A percentile compares a stretch with the other conserved stretches of the same genome.
Conservation (phyloP, 2,888 invertebrate species). For the Muschampia plurimacula region DNA sequence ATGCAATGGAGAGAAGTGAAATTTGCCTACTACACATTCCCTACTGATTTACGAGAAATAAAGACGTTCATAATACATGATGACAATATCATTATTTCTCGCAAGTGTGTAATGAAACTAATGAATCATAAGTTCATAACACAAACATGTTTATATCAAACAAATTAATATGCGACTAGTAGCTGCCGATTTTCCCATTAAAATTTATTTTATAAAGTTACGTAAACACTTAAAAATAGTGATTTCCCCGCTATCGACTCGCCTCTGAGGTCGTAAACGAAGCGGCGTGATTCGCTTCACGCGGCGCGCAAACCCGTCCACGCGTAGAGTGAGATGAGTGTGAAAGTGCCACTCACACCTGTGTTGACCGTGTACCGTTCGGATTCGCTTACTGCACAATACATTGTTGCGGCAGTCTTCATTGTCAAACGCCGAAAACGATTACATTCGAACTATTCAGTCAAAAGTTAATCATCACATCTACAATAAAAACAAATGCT, state of each 20-base stretch:
- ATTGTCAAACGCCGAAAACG: constrained; percentile 27
- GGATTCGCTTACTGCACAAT: constrained; percentile 71
- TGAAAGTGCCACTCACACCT: constrained; percentile 76
- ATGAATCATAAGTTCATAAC: neutral
- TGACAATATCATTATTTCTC: no score
- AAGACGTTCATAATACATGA: neutral
- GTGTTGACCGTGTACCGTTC: constrained; percentile 63
- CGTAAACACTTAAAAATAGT: constrained; percentile 52
- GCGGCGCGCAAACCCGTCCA: constrained; percentile 17
- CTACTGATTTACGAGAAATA: neutral
- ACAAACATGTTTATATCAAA: neutral
- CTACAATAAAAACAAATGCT: neutral
- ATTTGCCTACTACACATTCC: neutral
- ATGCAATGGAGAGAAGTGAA: neutral
- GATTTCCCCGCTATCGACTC: constrained; percentile 56
- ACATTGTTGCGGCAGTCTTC: constrained; percentile 52
- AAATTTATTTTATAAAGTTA: constrained; percentile 43
- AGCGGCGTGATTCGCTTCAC: constrained; percentile 52
- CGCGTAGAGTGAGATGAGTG: constrained; percentile 55
- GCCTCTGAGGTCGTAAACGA: constrained; percentile 59
- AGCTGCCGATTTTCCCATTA: constrained; percentile 14
- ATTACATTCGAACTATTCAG: constrained; percentile 1
- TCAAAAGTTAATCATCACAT: neutral
- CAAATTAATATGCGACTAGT: constrained; percentile 11
- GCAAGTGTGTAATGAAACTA: no score